Conservation (phyloP, 2,797 vertebrate genomes). For the Clamator glandarius region DNA sequence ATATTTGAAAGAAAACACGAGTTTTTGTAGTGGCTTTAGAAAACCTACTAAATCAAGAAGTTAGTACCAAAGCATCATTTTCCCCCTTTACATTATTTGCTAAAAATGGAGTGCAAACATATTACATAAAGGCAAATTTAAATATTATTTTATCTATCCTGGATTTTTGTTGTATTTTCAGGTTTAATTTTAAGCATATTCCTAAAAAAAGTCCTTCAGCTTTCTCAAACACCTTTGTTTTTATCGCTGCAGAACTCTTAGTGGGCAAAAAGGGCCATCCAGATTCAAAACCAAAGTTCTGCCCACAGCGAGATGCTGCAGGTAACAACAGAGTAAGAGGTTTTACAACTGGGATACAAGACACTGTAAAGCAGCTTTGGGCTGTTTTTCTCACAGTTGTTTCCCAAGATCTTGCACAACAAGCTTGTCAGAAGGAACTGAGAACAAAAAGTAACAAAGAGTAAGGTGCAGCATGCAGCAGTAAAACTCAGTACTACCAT, state of each 20-base stretch:
- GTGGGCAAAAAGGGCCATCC: not conserved
- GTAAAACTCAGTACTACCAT: not conserved
- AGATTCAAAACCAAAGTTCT: not conserved
- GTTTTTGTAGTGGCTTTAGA: not conserved
- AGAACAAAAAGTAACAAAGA: not conserved
- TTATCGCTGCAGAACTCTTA: not conserved
- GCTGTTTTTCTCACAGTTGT: not conserved
- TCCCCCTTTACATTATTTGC: not conserved
- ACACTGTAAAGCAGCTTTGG: not conserved
- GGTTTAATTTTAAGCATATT: not conserved
- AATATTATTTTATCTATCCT: not conserved
- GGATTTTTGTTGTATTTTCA: not conserved
- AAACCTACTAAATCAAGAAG: not conserved
- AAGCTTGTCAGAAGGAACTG: not conserved
- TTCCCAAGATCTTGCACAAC: not conserved
- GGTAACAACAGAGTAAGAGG: not conserved
- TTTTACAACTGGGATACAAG: not conserved
- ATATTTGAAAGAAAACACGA: not conserved
- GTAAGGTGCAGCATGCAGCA: not conserved
- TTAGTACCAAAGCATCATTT: not conserved
- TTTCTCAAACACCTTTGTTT: not conserved
- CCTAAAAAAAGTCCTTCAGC: not conserved
- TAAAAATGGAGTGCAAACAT: not conserved
- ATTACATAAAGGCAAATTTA: not conserved
- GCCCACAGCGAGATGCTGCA: not conserved